phyloP scores from a whole-genome alignment of 2,888 invertebrate genomes.

The Creontiades dilutus region DNA sequence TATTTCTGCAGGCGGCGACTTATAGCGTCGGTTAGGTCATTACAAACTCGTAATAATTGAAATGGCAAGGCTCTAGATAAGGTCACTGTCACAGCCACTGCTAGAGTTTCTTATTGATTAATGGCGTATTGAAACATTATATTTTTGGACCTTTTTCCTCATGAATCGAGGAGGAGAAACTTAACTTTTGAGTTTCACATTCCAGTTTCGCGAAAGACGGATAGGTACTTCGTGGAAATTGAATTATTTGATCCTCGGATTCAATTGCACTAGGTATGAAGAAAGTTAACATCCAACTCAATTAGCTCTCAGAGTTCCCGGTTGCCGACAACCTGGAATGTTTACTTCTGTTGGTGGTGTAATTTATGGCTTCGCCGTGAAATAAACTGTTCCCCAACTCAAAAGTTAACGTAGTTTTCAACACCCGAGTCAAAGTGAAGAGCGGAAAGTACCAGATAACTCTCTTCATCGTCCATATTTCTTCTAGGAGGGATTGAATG shows the following conservation, averaged over 20 bases:
- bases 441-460: constrained; percentile 4
- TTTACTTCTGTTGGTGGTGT: constrained; percentile 21
- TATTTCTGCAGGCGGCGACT: neutral
- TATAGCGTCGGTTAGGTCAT: too few relatives aligned
- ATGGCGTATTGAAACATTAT: too few relatives aligned
- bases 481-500: neutral
- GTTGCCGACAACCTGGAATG: neutral
- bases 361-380: constrained; percentile 9
- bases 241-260: neutral
- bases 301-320: neutral
- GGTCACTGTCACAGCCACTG: too few relatives aligned
- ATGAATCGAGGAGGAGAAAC: too few relatives aligned
- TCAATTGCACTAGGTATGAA: constrained; percentile 16
- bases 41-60: too few relatives aligned
- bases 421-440: neutral
- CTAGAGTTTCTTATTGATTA: too few relatives aligned
- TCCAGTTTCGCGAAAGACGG: neutral
- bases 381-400: constrained; percentile 14
- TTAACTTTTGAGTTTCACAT: neutral
- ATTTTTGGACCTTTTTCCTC: too few relatives aligned
- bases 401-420: constrained; percentile 28
- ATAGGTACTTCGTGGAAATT: neutral
- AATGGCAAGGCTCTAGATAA: too few relatives aligned
- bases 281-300: constrained; percentile 17
- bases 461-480: neutral